These are phyloP conservation scores for Zapus hudsonius DNA, from an alignment of 2,113 vertebrate species.

Conservation along the genomic window DNA sequence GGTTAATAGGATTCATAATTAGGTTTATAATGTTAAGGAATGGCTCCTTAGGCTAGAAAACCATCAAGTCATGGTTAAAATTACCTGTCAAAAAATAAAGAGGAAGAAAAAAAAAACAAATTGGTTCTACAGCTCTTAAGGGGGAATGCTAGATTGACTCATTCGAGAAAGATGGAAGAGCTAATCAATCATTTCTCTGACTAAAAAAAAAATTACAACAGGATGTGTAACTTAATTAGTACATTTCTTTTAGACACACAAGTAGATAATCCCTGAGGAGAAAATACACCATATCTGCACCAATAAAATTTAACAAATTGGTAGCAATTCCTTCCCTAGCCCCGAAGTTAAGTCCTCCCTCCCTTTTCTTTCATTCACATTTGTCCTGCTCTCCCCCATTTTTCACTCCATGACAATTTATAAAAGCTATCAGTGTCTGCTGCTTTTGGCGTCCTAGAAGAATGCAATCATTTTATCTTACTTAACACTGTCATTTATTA, in stretches of 20 bases:
- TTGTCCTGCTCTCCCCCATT: not conserved
- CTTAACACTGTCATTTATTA: not conserved
- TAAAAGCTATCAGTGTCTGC: not conserved
- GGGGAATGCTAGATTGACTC: not conserved
- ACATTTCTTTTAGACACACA: not conserved
- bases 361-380: not conserved
- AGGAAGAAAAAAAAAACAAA: conserved; percentile 32
- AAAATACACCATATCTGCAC: conserved; percentile 14
- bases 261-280: not conserved
- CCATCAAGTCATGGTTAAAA: conserved; percentile 27
- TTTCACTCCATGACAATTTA: not conserved
- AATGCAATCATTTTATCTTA: not conserved
- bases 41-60: conserved; percentile 52
- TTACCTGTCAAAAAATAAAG: conserved; percentile 48
- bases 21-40: conserved; percentile 45
- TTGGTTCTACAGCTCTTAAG: not conserved
- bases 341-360: not conserved
- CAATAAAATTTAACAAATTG: not conserved
- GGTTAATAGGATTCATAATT: conserved; percentile 60
- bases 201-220: not conserved
- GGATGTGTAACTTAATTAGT: not conserved
- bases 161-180: not conserved
- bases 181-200: conserved; percentile 18
- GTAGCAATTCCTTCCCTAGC: not conserved
- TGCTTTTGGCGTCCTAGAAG: not conserved